Base-by-base conservation (phyloP, 2,888 invertebrate genomes). In the Lagria hirta region DNA sequence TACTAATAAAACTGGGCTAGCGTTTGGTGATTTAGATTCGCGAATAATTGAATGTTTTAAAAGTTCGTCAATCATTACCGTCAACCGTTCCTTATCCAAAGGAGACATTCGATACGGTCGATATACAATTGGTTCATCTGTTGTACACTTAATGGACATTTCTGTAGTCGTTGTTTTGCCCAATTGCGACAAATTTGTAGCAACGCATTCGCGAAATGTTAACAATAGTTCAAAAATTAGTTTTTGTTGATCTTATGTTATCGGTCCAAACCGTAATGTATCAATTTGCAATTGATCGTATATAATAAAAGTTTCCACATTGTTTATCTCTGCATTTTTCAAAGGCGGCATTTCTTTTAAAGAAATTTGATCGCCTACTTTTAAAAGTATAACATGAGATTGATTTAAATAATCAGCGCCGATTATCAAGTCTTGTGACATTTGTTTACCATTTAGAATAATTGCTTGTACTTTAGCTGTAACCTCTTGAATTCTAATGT, bases 1-100 rank as follows among this genome's bases (percentile, higher is more conserved):
- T 3, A 43, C 24, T 8, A 42, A 34, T 4, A 43, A 18, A 12
- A 46, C 22, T 6, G 35, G 42, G 15, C 21, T n/a, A n/a, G 43
- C 18, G 18, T 43, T 43, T 20, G 12, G 2, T 1, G 45, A 45
- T 6, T 7, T 27, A 5, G 34, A 44, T 13, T 36, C 24, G 6
- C 23, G 20, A 22, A 34, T 36, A 17, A 46, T 43, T 2, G 13
- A 13, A 22, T 30, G 24, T 1, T 10, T 13, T 17, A 46, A 12
- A n/a, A 46, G 21, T 6, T 46, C 43, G 17, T 28, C 22, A 23
- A 43, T 12, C 2, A 46, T 43, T 2, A 17, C 27, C 8, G 13
- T 17, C 14, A 46, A 7, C 7, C 6, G 17, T 15, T 42, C 13
- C 16, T 42, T 44, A 22, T 44, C 44, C 3, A 6, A 3, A 2